Percentiles rank a stretch among this genome's conserved stretches.
These are phyloP conservation scores for Sinocyclocheilus anshuiensis DNA, from an alignment of 2,113 vertebrate species.

Conservation along the genomic window DNA sequence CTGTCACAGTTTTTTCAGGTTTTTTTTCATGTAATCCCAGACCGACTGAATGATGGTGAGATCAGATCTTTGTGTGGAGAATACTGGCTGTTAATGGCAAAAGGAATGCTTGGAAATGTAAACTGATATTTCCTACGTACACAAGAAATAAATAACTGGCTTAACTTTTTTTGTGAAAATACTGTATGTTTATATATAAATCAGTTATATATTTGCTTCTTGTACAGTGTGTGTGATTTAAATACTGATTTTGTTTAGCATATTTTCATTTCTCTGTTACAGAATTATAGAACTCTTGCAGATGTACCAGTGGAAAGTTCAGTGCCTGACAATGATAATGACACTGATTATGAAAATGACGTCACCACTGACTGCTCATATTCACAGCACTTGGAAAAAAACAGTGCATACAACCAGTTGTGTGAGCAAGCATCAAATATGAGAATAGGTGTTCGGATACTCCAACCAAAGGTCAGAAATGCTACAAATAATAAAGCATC, in stretches of 20 bases:
- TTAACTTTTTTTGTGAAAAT: too few species aligned
- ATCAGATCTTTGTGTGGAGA: not conserved
- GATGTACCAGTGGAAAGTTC: conserved; percentile 31
- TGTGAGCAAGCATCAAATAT: conserved; percentile 47
- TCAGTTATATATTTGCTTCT: not conserved
- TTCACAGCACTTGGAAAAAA: conserved; percentile 42
- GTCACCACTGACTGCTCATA: not conserved
- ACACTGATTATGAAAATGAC: conserved; percentile 36
- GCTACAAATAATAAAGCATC: conserved; percentile 20
- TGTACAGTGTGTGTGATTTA: not conserved
- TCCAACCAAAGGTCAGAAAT: not conserved
- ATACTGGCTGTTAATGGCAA: not conserved
- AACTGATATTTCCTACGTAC: too few species aligned
- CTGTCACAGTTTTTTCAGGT: not conserved
- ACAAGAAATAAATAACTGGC: too few species aligned
- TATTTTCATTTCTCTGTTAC: conserved; percentile 34
- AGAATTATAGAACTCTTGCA: conserved; percentile 56
- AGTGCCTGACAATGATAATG: conserved; percentile 24
- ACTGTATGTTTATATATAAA: not conserved
- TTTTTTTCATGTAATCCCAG: not conserved
- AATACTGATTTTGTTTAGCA: not conserved
- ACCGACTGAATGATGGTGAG: not conserved
- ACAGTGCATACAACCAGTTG: conserved; percentile 38
- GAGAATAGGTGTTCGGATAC: conserved; percentile 33
- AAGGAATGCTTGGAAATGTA: too few species aligned